These are phyloP conservation scores for Coenonympha arcania DNA, from an alignment of 2,888 invertebrate genomes.

Conservation along the genomic window DNA sequence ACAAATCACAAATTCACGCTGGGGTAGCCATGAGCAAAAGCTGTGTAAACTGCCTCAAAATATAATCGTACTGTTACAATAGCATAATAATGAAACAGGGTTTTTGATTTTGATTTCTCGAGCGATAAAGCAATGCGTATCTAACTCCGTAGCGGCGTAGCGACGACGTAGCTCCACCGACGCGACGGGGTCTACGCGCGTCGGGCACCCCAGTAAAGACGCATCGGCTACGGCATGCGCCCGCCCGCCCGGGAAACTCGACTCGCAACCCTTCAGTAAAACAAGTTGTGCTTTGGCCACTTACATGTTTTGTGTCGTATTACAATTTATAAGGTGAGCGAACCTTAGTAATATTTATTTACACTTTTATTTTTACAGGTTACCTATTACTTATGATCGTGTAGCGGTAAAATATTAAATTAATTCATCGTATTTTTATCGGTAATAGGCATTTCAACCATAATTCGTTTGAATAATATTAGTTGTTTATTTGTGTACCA, in stretches of 20 bases:
- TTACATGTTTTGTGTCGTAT: not conserved
- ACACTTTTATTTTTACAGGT: not conserved
- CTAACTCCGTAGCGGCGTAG: slow-evolving; percentile 32
- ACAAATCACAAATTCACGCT: no score
- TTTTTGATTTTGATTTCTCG: not conserved
- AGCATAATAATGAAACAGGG: no score
- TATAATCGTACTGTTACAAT: no score
- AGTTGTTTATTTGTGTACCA: no score
- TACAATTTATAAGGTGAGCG: slow-evolving; percentile 14
- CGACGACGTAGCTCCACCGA: slow-evolving; percentile 11
- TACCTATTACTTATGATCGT: no score
- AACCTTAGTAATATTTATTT: no score
- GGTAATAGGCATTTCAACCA: no score
- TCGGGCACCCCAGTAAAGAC: slow-evolving; percentile 54
- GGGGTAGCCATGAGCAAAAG: no score
- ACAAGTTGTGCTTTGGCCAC: not conserved
- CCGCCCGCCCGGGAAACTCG: slow-evolving; percentile 36
- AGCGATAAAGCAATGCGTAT: slow-evolving; percentile 19
- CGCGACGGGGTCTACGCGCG: not conserved
- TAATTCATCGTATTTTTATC: no score
- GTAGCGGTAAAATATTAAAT: no score
- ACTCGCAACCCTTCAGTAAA: slow-evolving; percentile 1
- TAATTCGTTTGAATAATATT: no score
- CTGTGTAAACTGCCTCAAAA: no score
- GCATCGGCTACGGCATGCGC: slow-evolving; percentile 56